Conservation (phyloP, 2,888 invertebrate genomes). For the Meandrusa payeni region DNA sequence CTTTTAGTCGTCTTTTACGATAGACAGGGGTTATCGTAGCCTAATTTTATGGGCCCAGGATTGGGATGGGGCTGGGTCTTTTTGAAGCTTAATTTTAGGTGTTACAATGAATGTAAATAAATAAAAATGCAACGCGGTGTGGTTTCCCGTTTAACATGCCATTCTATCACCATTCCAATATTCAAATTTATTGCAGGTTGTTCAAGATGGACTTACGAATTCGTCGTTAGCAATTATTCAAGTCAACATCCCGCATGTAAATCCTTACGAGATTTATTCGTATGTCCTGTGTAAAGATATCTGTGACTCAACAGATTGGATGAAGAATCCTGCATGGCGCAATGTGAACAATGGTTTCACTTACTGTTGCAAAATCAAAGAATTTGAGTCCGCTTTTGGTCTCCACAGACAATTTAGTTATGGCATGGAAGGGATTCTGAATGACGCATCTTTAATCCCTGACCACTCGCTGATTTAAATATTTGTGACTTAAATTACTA, state of each 20-base stretch:
- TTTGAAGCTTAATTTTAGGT: no score
- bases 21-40: no score
- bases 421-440: constrained; percentile 23
- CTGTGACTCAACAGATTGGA: constrained; percentile 44
- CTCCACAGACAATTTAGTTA: constrained; percentile 31
- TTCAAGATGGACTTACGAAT: constrained; percentile 38
- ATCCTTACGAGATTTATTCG: constrained; percentile 24
- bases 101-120: no score
- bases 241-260: constrained; percentile 49
- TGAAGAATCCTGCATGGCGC: constrained; percentile 40
- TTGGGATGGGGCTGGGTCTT: no score
- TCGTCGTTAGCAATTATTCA: constrained; percentile 52
- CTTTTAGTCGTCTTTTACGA: no score
- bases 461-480: constrained; percentile 13
- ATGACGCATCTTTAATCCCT: constrained; percentile 12
- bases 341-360: constrained; percentile 42
- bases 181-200: constrained; percentile 37
- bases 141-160: no score
- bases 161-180: no score
- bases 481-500: no score
- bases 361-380: constrained; percentile 45
- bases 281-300: constrained; percentile 47
- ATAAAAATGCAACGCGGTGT: no score
- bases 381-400: constrained; percentile 43
- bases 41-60: no score